phyloP scores from a whole-genome alignment of 53 echinoderm and acorn worm genomes.

The Luidia sarsii region DNA sequence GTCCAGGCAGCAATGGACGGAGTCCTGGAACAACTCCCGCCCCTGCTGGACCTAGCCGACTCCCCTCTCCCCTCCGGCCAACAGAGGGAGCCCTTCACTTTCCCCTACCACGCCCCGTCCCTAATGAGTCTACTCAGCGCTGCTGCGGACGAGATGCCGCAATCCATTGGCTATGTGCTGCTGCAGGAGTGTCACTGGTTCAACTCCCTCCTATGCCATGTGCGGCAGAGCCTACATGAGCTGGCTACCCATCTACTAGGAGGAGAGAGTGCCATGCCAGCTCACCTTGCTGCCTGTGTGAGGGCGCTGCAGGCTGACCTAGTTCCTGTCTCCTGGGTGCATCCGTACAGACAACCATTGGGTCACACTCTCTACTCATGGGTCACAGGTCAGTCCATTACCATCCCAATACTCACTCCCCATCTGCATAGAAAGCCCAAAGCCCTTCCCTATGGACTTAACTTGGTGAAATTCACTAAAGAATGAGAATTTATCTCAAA shows the following conservation, averaged over 20 bases:
- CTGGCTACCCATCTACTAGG: conserved; percentile 75
- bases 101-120: conserved; percentile 96
- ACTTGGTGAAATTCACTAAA: no score
- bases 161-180: conserved; percentile 93
- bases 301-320: conserved; percentile 78
- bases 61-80: conserved; percentile 84
- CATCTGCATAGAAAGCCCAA: no score
- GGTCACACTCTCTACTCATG: conserved; percentile 89
- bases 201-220: conserved; percentile 88
- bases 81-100: conserved; percentile 85
- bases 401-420: no score
- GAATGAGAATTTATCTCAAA: no score
- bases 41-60: conserved; percentile 91
- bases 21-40: conserved; percentile 82
- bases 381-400: conserved; percentile 64
- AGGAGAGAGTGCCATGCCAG: conserved; percentile 81
- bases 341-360: conserved; percentile 81
- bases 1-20: conserved; percentile 81
- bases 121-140: conserved; percentile 83
- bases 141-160: conserved; percentile 85
- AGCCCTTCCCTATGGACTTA: no score
- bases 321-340: conserved; percentile 89
- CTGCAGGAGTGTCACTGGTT: conserved; percentile 99
- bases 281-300: conserved; percentile 53
- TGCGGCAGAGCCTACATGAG: conserved; percentile 82